These are phyloP conservation scores for Cephus pulcher DNA, from an alignment of 2,888 invertebrate genomes.

Conservation along the genomic window DNA sequence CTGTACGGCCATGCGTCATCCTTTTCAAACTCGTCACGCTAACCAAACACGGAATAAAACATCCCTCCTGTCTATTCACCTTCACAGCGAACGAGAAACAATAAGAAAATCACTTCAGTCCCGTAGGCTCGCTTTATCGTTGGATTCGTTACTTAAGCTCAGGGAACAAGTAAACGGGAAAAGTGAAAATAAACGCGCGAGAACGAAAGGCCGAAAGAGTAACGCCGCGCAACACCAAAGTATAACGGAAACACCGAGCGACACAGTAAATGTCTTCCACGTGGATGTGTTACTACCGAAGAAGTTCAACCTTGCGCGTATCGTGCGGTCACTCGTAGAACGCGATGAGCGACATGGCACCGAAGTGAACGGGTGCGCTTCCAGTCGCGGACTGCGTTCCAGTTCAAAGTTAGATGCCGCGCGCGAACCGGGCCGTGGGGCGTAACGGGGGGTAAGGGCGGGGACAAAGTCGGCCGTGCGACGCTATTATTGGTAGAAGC, in stretches of 20 bases:
- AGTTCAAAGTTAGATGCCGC: constrained; percentile 38
- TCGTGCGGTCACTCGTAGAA: constrained; percentile 61
- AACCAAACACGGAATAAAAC: not conserved
- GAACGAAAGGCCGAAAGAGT: not conserved
- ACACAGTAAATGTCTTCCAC: not conserved
- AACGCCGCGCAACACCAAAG: not conserved
- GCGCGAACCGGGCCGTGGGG: constrained; percentile 12
- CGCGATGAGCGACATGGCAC: constrained; percentile 67
- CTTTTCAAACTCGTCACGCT: not conserved
- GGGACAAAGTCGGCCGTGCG: constrained; percentile 2
- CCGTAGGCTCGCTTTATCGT: not conserved
- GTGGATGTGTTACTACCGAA: constrained; percentile 2
- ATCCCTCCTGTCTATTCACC: constrained; percentile 15
- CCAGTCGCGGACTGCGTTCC: constrained; percentile 57
- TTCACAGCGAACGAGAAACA: not conserved
- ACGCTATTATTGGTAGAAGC: not conserved
- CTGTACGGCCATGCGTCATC: not conserved
- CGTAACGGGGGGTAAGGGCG: constrained; percentile 7
- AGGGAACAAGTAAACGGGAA: not conserved
- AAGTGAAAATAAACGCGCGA: not conserved
- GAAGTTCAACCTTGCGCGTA: constrained; percentile 59
- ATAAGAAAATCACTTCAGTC: not conserved
- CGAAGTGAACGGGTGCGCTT: constrained; percentile 55
- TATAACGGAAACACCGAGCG: not conserved
- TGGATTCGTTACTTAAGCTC: not conserved